Conservation (phyloP, 1,140 invertebrate genomes). For the Drosophila pseudoobscura region DNA sequence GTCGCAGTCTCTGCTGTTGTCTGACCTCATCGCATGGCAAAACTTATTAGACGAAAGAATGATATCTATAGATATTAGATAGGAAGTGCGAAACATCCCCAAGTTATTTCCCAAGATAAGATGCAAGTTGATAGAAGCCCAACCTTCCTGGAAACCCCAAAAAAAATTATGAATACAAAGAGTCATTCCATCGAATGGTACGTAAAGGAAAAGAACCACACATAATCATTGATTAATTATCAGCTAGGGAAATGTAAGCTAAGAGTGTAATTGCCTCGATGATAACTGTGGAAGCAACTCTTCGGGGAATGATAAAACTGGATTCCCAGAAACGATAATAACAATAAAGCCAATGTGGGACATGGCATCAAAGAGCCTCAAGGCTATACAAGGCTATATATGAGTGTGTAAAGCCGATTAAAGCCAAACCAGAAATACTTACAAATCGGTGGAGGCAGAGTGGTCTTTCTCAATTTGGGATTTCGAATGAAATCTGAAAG, state of each 20-base stretch:
- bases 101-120: no score
- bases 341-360: slow-evolving; percentile 2
- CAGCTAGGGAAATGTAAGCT: slow-evolving; percentile 12
- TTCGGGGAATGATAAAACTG: slow-evolving; percentile 17
- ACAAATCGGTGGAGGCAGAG: slow-evolving; percentile 8
- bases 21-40: slow-evolving; percentile 34
- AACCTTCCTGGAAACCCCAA: no score
- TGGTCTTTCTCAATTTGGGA: not conserved
- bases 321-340: slow-evolving; percentile 38
- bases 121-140: no score
- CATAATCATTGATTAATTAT: not conserved
- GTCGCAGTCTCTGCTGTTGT: slow-evolving; percentile 67
- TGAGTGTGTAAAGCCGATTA: slow-evolving; percentile 9
- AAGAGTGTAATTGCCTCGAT: slow-evolving; percentile 6
- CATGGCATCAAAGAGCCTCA: slow-evolving; percentile 14
- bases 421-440: slow-evolving; percentile 19
- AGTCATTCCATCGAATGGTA: no score
- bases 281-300: slow-evolving; percentile 10
- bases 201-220: no score
- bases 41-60: slow-evolving; percentile 19
- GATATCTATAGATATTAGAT: not conserved
- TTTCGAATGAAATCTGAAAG: slow-evolving; percentile 25
- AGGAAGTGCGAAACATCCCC: not conserved
- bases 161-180: no score
- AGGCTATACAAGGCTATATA: no score